Conservation (phyloP, 2,797 vertebrate genomes). For the Otus scops region DNA sequence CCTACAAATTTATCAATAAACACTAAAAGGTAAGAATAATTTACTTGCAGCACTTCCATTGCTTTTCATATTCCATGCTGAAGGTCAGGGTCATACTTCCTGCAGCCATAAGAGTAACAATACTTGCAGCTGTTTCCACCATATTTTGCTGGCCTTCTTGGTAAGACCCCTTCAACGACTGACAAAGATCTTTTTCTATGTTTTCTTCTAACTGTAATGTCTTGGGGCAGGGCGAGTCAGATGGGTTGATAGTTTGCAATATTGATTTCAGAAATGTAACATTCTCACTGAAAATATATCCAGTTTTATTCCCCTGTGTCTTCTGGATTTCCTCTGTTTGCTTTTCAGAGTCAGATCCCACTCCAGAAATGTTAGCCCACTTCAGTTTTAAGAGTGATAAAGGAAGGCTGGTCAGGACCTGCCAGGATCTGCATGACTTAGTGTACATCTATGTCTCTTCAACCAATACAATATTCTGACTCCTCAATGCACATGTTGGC, state of each 20-base stretch:
- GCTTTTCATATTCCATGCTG: background rate
- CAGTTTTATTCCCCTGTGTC: background rate
- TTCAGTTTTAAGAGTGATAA: conserved; percentile 3
- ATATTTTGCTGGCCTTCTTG: background rate
- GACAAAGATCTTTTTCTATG: background rate
- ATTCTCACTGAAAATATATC: background rate
- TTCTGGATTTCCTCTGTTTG: conserved; percentile 43
- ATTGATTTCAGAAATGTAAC: background rate
- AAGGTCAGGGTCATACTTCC: background rate
- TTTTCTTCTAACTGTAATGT: background rate
- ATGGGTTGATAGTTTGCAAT: background rate
- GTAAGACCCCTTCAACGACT: background rate
- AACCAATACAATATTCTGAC: conserved; percentile 1
- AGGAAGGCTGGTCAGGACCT: conserved; percentile 24
- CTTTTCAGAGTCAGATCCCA: conserved; percentile 28
- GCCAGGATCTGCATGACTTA: conserved; percentile 34
- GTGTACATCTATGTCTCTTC: conserved; percentile 33
- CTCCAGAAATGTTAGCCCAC: conserved; percentile 26
- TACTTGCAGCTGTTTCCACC: background rate
- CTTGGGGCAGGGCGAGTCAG: background rate
- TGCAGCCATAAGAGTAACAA: background rate
- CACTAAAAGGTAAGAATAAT: background rate
- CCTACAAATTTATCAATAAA: background rate
- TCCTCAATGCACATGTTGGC: conserved; percentile 26
- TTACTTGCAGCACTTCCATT: background rate